A percentile compares a stretch with the other conserved stretches of the same genome.
These are phyloP conservation scores for Notolabrus celidotus DNA, from an alignment of 2,797 vertebrate genomes.

Conservation along the genomic window DNA sequence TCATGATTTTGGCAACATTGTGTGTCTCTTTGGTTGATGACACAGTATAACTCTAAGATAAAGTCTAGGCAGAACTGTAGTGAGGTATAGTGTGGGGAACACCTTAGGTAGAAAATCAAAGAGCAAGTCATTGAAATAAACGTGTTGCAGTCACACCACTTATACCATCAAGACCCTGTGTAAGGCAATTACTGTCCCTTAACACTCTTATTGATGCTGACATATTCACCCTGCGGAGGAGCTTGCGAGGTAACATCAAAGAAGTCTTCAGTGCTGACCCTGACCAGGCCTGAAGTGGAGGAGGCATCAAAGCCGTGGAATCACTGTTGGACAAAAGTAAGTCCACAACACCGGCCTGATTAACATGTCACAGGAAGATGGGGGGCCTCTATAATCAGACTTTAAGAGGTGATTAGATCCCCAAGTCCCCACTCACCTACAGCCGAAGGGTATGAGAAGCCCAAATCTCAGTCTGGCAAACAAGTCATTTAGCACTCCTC, in stretches of 20 bases:
- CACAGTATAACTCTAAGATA: no score
- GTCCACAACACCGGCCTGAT: slow-evolving; percentile 68
- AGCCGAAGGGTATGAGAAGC: slow-evolving; percentile 28
- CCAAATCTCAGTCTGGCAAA: slow-evolving; percentile 49
- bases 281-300: slow-evolving; percentile 54
- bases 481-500: slow-evolving; percentile 60
- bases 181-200: slow-evolving; percentile 52
- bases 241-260: slow-evolving; percentile 71
- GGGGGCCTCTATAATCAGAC: slow-evolving; percentile 67
- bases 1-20: no score
- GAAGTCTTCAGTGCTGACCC: slow-evolving; percentile 63
- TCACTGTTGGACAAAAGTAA: slow-evolving; percentile 49
- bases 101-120: no score
- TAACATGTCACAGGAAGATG: slow-evolving; percentile 70
- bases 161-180: slow-evolving; percentile 38
- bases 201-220: slow-evolving; percentile 52
- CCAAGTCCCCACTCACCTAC: slow-evolving; percentile 45
- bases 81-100: no score
- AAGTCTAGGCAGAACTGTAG: no score
- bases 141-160: slow-evolving; percentile 34
- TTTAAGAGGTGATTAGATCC: slow-evolving; percentile 63
- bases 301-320: slow-evolving; percentile 68
- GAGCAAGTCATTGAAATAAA: background rate
- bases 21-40: no score
- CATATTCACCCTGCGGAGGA: slow-evolving; percentile 59